Conservation (phyloP, 1,140 invertebrate genomes). For the Eumeta japonica region DNA sequence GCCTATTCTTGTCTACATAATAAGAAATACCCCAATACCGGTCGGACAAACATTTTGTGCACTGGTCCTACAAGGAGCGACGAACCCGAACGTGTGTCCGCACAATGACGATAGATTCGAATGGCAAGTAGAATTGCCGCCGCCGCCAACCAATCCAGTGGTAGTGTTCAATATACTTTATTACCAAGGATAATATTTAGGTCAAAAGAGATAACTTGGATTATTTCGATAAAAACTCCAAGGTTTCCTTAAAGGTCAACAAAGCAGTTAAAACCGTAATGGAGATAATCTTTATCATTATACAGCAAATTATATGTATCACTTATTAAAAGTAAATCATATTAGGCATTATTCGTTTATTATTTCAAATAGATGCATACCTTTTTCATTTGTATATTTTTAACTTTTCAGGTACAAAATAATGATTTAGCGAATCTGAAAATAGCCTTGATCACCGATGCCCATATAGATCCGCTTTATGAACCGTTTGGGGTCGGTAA, state of each 20-base stretch:
- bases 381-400: background rate
- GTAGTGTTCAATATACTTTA: constrained; percentile 10
- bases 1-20: constrained; percentile 60
- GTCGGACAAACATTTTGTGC: constrained; percentile 56
- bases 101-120: constrained; percentile 47
- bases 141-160: constrained; percentile 2
- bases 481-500: constrained; percentile 62
- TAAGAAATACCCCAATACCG: constrained; percentile 52
- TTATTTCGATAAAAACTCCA: no score
- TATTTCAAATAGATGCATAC: no score
- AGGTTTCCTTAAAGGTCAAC: no score
- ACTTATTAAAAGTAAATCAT: no score
- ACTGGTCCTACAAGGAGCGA: constrained; percentile 53
- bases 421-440: constrained; percentile 27
- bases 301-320: no score
- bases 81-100: constrained; percentile 28
- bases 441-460: constrained; percentile 76
- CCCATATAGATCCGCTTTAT: constrained; percentile 79
- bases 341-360: no score
- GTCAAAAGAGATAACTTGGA: no score
- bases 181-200: no score
- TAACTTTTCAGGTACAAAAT: constrained; percentile 9
- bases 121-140: constrained; percentile 59
- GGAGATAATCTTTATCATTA: no score
- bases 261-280: no score